Conservation (phyloP, 2,797 vertebrate genomes). For the Poecile montanus region DNA sequence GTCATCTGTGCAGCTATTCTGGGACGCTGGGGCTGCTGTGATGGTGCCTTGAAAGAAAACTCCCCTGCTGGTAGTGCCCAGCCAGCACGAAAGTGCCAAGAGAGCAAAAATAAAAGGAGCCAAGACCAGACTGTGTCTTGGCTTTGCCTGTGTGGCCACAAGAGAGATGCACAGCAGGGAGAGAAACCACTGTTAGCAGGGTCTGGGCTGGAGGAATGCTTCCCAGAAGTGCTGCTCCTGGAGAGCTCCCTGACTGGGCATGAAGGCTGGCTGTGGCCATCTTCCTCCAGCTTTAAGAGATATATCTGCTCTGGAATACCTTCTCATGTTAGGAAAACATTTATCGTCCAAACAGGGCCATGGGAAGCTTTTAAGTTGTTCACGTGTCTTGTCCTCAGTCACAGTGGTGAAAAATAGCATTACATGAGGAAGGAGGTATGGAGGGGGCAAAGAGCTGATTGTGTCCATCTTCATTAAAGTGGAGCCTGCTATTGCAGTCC, state of each 20-base stretch:
- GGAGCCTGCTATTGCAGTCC: background rate
- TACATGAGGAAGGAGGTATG: rapidly evolving
- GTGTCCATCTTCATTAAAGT: background rate
- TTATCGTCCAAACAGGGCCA: background rate
- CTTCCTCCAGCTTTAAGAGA: background rate
- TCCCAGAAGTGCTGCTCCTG: background rate
- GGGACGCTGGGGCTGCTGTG: background rate
- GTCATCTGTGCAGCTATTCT: background rate
- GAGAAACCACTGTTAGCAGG: background rate
- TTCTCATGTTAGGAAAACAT: background rate
- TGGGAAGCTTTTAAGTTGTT: background rate
- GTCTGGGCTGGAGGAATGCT: background rate
- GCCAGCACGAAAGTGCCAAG: background rate
- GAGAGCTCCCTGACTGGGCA: background rate
- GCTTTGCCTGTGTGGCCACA: background rate
- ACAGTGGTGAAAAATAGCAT: rapidly evolving
- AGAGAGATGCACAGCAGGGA: background rate
- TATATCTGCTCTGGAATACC: background rate
- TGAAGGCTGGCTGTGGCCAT: background rate
- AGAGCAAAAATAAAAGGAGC: background rate
- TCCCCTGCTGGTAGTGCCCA: background rate
- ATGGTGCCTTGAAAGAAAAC: background rate
- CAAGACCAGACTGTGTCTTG: background rate
- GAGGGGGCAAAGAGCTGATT: background rate
- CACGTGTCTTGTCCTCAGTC: background rate